Evolutionary conservation across 2,888 invertebrate species (phyloP), one percentile per base, ranked within the genome.

Genomic region (Apeira syringaria): DNA sequence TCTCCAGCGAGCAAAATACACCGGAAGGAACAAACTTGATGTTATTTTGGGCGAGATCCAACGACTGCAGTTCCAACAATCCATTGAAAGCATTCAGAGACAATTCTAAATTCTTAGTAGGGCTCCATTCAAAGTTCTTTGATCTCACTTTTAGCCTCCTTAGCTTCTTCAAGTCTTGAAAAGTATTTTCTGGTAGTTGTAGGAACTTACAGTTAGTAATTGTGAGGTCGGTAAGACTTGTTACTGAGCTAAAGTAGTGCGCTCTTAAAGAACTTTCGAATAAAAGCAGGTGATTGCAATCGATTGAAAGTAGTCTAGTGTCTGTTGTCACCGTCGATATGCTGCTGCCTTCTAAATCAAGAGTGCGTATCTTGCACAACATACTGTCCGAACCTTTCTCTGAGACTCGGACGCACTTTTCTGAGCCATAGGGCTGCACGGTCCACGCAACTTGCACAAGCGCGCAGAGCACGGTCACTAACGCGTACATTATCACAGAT

Each of bases 1-100:
- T 96, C 62, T 93, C 92, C 71, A 97, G 82, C 29, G 93, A 92
- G 82, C 97, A 97, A 74, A 97, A 94, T 53, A 93, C 92, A 63
- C 94, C 94, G 59, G 94, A 94, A 28, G 97, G 96, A 71, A 97
- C 78, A 53, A 93, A 93, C 61, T 95, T 92, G 55, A 97, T 92
- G 86, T 97, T 96, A 88, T 96, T 97, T 82, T 95, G 94, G 68
- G 94, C 93, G 78, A 97, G 89, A 82, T 97, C 95, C 65, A 97
- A 87, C 44, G 92, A 91, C 74, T 95, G 95, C 34, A 97, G 89
- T 79, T 96, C 96, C 66, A 94, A 92, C 59, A 97, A 90, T 50
- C 96, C 96, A 63, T 92, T 92, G 68, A 97, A 93, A 51, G 94
- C 93, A 60, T 92, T 93, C 51, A 93, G 82, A 47, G 92, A 91